phyloP scores from a whole-genome alignment of 1,140 invertebrate genomes.

The Dendroctonus valens region DNA sequence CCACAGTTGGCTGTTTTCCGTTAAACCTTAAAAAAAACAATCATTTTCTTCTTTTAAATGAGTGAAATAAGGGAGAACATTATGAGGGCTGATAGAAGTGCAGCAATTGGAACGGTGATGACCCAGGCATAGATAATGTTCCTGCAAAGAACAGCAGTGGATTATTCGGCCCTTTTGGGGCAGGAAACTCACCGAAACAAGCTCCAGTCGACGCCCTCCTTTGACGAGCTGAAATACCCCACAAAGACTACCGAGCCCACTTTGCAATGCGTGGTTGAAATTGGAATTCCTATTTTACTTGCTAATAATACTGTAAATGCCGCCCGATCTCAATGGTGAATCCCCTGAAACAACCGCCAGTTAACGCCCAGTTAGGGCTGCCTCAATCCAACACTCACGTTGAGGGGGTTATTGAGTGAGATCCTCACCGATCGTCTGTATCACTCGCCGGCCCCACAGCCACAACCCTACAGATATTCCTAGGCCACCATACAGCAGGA shows the following conservation, averaged over 20 bases:
- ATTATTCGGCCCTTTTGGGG: background rate
- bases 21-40: no score
- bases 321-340: constrained; percentile 93
- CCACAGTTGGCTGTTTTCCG: no score
- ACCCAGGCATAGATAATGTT: constrained; percentile 97
- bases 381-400: constrained; percentile 63
- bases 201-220: constrained; percentile 84
- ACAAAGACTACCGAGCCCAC: constrained; percentile 95
- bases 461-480: constrained; percentile 96
- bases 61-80: constrained; percentile 59
- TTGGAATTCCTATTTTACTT: constrained; percentile 94
- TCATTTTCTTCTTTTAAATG: no score
- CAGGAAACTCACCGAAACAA: constrained; percentile 64
- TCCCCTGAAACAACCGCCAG: constrained; percentile 61
- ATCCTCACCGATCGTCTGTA: constrained; percentile 95
- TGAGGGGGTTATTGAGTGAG: constrained; percentile 95
- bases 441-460: constrained; percentile 93
- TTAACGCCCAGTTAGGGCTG: constrained; percentile 8
- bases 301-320: constrained; percentile 94
- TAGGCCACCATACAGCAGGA: constrained; percentile 91
- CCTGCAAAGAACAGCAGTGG: constrained; percentile 51
- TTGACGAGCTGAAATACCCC: constrained; percentile 68
- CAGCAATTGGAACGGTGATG: constrained; percentile 92
- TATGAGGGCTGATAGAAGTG: constrained; percentile 73
- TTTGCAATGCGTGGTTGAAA: constrained; percentile 98